phyloP scores from a whole-genome alignment of 2,113 vertebrate species.

The Nematolebias whitei region DNA sequence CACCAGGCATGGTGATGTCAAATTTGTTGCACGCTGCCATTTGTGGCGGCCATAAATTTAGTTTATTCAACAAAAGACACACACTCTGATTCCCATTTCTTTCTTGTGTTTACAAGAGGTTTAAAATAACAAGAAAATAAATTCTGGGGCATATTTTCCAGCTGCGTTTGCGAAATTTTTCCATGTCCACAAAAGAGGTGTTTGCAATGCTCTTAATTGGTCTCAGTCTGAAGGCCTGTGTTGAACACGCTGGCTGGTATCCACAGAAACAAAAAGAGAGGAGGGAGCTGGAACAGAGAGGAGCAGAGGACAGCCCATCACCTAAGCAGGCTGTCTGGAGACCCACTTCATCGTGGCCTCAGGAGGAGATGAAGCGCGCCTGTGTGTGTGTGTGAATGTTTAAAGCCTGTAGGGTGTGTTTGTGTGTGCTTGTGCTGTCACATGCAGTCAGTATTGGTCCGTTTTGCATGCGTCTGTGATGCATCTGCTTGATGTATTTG shows the following conservation, averaged over 20 bases:
- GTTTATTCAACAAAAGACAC: not conserved
- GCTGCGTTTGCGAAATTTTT: not conserved
- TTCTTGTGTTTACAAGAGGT: not conserved
- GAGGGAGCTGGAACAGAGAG: constrained; percentile 19
- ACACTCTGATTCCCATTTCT: not conserved
- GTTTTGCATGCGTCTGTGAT: constrained; percentile 2
- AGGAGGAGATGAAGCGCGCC: constrained; percentile 8
- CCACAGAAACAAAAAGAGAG: constrained; percentile 10
- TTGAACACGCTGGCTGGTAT: constrained; percentile 19
- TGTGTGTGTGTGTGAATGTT: not conserved
- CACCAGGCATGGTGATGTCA: not conserved
- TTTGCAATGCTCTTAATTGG: not conserved
- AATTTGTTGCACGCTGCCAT: not conserved
- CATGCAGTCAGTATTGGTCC: constrained; percentile 19
- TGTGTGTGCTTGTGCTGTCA: constrained; percentile 32
- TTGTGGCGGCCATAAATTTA: not conserved
- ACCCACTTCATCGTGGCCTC: constrained; percentile 40
- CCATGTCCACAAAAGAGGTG: not conserved
- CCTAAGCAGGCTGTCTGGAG: constrained; percentile 44
- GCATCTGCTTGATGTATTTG: constrained; percentile 11
- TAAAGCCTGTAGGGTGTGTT: constrained; percentile 28
- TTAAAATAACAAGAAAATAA: not conserved
- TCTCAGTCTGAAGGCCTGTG: not conserved
- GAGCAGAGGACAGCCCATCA: constrained; percentile 39
- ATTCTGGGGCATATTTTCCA: not conserved